phyloP scores from a whole-genome alignment of 2,888 invertebrate genomes.

The Diabrotica balteata region DNA sequence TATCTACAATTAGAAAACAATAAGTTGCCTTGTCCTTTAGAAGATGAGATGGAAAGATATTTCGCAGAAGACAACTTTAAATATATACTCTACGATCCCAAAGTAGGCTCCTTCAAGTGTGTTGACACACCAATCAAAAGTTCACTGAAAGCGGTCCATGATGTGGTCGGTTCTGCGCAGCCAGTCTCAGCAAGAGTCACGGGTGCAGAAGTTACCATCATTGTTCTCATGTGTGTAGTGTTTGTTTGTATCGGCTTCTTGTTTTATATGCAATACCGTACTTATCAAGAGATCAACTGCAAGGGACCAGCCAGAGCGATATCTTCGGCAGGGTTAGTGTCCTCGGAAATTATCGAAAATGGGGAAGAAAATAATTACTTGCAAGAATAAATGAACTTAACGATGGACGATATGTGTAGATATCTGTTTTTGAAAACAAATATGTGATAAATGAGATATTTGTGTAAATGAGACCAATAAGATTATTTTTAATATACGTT shows the following conservation, averaged over 20 bases:
- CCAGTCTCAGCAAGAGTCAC: slow-evolving; percentile 23
- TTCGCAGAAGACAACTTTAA: slow-evolving; percentile 53
- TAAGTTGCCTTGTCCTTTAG: slow-evolving; percentile 51
- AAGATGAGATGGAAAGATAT: slow-evolving; percentile 52
- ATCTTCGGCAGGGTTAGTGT: slow-evolving; percentile 42
- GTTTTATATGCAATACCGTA: slow-evolving; percentile 50
- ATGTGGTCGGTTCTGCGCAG: slow-evolving; percentile 11
- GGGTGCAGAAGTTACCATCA: slow-evolving; percentile 40
- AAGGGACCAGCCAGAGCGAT: slow-evolving; percentile 29
- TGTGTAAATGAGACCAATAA: slow-evolving; percentile 1
- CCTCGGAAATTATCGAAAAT: slow-evolving; percentile 39
- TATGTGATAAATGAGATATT: slow-evolving; percentile 4
- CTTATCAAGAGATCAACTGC: slow-evolving; percentile 40
- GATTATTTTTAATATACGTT: slow-evolving; percentile 1
- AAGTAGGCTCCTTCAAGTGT: slow-evolving; percentile 42
- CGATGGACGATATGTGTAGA: too few species aligned
- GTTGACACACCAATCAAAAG: slow-evolving; percentile 37
- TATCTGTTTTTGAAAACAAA: neutral
- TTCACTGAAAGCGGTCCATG: slow-evolving; percentile 22
- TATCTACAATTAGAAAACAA: slow-evolving; percentile 53
- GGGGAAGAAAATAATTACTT: slow-evolving; percentile 38
- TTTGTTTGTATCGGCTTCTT: slow-evolving; percentile 47
- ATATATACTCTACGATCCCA: slow-evolving; percentile 45
- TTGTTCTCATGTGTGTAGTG: slow-evolving; percentile 45
- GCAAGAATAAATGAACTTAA: slow-evolving; percentile 5